Base-by-base conservation (phyloP, 2,797 vertebrate genomes). In the Dryobates pubescens region DNA sequence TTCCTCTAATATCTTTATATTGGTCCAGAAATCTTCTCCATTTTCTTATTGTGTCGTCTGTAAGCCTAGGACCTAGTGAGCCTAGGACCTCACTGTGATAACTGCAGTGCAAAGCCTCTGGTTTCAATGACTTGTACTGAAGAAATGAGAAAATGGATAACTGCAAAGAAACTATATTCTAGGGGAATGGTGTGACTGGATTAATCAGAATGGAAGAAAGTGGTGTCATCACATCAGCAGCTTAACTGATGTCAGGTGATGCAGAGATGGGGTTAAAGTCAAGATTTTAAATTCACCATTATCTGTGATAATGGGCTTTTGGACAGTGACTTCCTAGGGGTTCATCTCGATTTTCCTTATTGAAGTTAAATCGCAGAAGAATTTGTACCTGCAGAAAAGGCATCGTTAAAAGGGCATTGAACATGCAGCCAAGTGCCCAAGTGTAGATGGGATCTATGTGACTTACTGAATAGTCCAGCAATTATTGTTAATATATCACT, bases 381-480 rank as follows among this genome's bases (percentile, higher is more conserved):
- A 86, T 59, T 62, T 47, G 14, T 49, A 75, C 15, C 34, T 23
- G 43, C 32, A 80, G 69, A 45, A 92, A 81, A 83, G 15, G 29
- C 23, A 41, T 29, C 53, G 15, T 34, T 62, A 85, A 85, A 71
- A 82, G 38, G n/a, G 63, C 3, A 2, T 5, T 32, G 49, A 61
- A 79, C 38, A 70, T 29, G 45, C n/a, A 63, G 63, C 36, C 24
- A 72, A 53, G 83, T 29, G 30, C 76, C 56, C 32, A 36, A 54
- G 5, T 30, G 27, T 59, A 63, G 89, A 58, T 10, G 8, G 36
- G 30, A 45, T 86, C 47, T 18, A n/a, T 74, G n/a, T 53, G 93
- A 71, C 79, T 95, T 93, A 43, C 26, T 67, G 32, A 92, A 89
- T 90, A 92, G 67, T 72, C 57, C 67, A 92, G 56, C 72, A 94